Base-by-base conservation (phyloP, 2,797 vertebrate genomes). In the Coregonus suidteri region DNA sequence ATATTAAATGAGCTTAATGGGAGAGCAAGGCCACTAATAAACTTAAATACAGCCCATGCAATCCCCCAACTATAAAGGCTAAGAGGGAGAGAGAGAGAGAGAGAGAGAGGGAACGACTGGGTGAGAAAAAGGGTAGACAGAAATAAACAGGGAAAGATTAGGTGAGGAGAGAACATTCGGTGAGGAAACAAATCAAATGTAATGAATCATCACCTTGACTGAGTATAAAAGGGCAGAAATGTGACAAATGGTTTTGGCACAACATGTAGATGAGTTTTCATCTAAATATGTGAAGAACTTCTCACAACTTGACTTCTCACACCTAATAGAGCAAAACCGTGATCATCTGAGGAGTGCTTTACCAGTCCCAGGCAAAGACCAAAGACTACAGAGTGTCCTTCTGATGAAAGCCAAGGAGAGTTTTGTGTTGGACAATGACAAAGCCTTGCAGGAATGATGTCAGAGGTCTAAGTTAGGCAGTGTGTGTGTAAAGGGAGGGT, bases 1-100 rank as follows among this genome's bases (percentile, higher is more conserved):
- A 92, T 92, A 90, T 90, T 93, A 91, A 88, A 92, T 90, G 84
- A 92, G 81, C 80, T 91, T 87, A 91, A 56, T 87, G 78, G 85
- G 73, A 77, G 79, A 86, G 82, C 71, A 91, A 87, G 86, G 81
- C 76, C 81, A 83, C 86, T 78, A 92, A 89, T 87, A 93, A 88
- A 89, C 82, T 83, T 80, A 77, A 90, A 88, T 81, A 83, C 77
- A 73, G 69, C 77, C 80, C 74, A 84, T 84, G 85, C 82, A 88
- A 85, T 82, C 85, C 81, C 82, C 56, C 52, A 91, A 87, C 80
- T 78, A 91, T 85, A 75, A 88, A 87, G 84, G 74, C 35, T 67
- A 86, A 56, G 52, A 80, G 77, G 11, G 75, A 73, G 71, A 52
- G 65, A 68, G 30, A 76, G n/a, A n/a, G n/a, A n/a, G 9, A 18